Percentiles rank a stretch among this genome's conserved stretches.
Evolutionary conservation across 1,140 invertebrate species (phyloP).

Genomic region (Zaprionus ornatus): DNA sequence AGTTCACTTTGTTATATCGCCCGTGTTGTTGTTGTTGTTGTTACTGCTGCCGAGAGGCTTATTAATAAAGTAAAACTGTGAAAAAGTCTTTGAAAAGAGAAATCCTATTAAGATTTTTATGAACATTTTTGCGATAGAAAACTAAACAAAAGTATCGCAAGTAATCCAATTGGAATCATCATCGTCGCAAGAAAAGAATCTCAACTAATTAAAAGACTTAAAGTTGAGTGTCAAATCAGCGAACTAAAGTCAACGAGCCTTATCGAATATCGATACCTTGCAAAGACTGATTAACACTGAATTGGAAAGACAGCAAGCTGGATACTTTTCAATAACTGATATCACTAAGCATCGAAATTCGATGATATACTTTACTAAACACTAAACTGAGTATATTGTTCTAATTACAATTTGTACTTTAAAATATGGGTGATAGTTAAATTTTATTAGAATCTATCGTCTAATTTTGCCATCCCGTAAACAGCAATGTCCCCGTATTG

Average conservation of each 20-base stretch:
- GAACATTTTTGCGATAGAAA: neutral
- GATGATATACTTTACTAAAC: neutral
- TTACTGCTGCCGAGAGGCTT: slow-evolving; percentile 19
- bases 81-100: neutral
- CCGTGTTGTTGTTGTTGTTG: neutral
- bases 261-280: neutral
- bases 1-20: slow-evolving; percentile 19
- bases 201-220: neutral
- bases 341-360: too few relatives aligned
- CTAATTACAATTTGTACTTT: neutral
- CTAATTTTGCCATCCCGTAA: neutral
- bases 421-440: too few relatives aligned
- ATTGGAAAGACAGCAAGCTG: neutral
- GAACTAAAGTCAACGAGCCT: too few relatives aligned
- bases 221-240: neutral
- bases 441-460: too few relatives aligned
- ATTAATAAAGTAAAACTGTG: slow-evolving; percentile 12
- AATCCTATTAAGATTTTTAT: slow-evolving; percentile 8
- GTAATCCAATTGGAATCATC: neutral
- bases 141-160: neutral
- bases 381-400: neutral
- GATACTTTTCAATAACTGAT: neutral
- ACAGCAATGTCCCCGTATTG: neutral
- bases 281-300: neutral
- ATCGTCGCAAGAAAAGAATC: neutral